phyloP scores from a whole-genome alignment of 2,113 vertebrate genomes.

The Brachionichthys hirsutus region DNA sequence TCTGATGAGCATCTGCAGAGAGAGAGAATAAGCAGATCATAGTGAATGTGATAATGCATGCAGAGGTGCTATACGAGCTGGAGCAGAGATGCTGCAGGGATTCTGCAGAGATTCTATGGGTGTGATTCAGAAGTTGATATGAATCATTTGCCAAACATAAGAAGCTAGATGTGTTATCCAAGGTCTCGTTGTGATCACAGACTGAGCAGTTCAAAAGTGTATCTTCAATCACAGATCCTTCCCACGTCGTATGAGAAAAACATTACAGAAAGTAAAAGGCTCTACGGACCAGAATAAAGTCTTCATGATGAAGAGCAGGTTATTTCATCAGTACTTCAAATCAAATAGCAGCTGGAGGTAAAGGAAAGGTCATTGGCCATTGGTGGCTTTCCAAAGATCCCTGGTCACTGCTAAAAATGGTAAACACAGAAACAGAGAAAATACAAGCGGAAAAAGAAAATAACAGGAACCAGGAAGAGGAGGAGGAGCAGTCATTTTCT shows the following conservation, averaged over 20 bases:
- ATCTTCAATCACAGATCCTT: background rate
- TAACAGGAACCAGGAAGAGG: background rate
- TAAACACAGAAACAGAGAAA: background rate
- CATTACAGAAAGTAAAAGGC: background rate
- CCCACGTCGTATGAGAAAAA: background rate
- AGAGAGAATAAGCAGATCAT: background rate
- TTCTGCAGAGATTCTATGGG: background rate
- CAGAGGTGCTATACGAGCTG: constrained; percentile 37
- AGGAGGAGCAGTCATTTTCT: background rate
- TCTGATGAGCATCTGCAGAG: background rate
- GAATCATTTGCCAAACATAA: constrained; percentile 10
- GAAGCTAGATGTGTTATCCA: no score
- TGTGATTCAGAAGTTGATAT: background rate
- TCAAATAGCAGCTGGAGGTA: background rate
- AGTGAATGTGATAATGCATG: constrained; percentile 13
- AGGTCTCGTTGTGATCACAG: no score
- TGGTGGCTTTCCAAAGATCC: background rate
- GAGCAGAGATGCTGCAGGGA: constrained; percentile 1
- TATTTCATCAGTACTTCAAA: background rate
- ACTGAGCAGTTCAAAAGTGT: background rate
- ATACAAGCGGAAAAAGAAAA: background rate
- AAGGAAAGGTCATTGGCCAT: background rate
- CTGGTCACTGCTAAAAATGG: background rate
- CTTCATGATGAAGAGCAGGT: background rate
- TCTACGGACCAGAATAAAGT: no score